Evolutionary conservation across 2,797 vertebrate species (phyloP), one percentile per base, ranked within the genome.

Genomic region (Danio jaintianensis): DNA sequence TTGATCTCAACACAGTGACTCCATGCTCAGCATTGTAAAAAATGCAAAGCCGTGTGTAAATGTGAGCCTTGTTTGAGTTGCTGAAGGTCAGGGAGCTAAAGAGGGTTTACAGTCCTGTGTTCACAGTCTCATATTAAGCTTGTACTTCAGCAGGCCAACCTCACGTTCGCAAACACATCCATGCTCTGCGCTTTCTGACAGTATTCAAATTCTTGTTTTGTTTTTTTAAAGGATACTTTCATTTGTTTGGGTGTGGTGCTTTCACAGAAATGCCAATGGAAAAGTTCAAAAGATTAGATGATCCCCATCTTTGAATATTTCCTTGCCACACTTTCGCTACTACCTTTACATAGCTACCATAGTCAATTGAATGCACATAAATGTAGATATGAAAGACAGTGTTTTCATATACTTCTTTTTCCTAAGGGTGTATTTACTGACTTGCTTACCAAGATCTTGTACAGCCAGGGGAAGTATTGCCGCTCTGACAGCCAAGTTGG

Each of bases 41-140:
- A 78, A 85, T 78, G 78, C 79, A 84, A 85, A 82, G 70, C 63
- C 69, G 43, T 67, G 61, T 78, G 73, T 81, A 82, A 71, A 75
- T 78, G 68, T 81, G 66, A 80, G 84, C 80, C 56, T 67, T 80
- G 69, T 50, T 52, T n/a, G 18, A 81, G 47, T 61, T 42, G 29
- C 82, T 84, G 78, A 81, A 75, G 68, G 80, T 75, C 68, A 82
- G 53, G 67, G 36, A 83, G 66, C 68, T 75, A 62, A 75, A 77
- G 67, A 61, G 66, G 79, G 77, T 50, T 66, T 53, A 42, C 12
- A 61, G 66, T 50, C 45, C 1, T 58, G 43, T 58, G 53, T 42
- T 78, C 66, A 74, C 58, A 50, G 53, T 69, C 42, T 69, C 7
- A 20, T 4, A 3, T 78, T 78, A 61, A 78, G 13, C 16, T 36